Conservation (phyloP, 2,888 invertebrate genomes). For the Cephus runcator region DNA sequence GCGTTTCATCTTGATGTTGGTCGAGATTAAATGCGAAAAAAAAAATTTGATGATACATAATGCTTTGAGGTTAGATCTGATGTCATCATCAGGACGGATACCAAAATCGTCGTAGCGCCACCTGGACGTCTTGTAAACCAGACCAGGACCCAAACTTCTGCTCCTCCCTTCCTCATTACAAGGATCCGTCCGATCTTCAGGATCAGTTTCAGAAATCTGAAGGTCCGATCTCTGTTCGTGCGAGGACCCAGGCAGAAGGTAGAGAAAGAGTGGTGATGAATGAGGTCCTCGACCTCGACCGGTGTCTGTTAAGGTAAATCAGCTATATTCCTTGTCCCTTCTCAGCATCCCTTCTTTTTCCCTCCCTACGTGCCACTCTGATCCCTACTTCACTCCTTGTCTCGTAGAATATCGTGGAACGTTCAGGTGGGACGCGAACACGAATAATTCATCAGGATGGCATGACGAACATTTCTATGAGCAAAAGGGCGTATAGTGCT, state of each 20-base stretch:
- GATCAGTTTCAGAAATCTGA: neutral
- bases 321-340: neutral
- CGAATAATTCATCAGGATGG: slow-evolving; percentile 27
- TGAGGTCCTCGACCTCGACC: neutral
- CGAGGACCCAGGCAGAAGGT: neutral
- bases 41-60: neutral
- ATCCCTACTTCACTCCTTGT: neutral
- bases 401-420: neutral
- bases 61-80: neutral
- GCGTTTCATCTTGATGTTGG: neutral
- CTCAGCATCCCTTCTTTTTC: neutral
- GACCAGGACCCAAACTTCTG: neutral
- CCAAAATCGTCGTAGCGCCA: neutral
- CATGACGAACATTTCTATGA: slow-evolving; percentile 45
- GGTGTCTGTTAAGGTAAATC: neutral
- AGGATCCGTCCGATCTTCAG: neutral
- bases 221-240: neutral
- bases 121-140: neutral
- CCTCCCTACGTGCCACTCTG: slow-evolving; percentile 10
- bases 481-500: slow-evolving; percentile 33
- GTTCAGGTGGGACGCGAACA: slow-evolving; percentile 26
- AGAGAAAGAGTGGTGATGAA: slow-evolving; percentile 1
- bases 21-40: neutral
- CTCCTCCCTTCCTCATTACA: neutral
- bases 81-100: neutral